Evolutionary conservation across 2,113 vertebrate genomes (phyloP), one percentile per base, ranked within the genome.

Genomic region (Cynopterus brachyotis): DNA sequence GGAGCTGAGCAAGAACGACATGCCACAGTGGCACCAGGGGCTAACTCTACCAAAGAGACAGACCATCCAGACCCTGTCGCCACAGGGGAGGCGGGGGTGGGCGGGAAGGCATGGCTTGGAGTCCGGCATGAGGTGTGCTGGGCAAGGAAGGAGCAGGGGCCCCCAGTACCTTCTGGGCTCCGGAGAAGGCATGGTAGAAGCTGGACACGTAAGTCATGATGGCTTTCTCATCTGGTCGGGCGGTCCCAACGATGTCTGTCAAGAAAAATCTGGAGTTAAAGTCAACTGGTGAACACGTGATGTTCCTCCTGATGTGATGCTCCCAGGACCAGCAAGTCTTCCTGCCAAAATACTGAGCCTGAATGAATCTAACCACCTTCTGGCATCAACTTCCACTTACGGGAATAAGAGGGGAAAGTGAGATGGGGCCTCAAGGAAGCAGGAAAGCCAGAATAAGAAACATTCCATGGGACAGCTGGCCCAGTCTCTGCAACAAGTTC

Each of bases 191-290:
- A 96, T 99, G 99, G 99, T 99, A 99, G 99, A 99, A 99, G 98
- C 99, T 99, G 99, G 99, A 99, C 98, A 99, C 99, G 95, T 99
- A 99, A 98, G 99, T 99, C 99, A 99, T 99, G 99, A 99, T 99
- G 98, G 99, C 99, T 98, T 99, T 99, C 98, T 99, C 99, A 96
- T 99, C 99, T 17, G 99, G 99, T 95, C 99, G 99, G 98, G 99
- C 99, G 12, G 99, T 99, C 99, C 99, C 99, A 96, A 99, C 99
- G 96, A 99, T 99, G 99, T 99, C 99, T 99, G 99, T 96, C 95
- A 98, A 98, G 98, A 98, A 98, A 98, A 98, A 98, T 79, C 96
- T 96, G 87, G 96, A 80, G 97, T 99, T 98, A 99, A 98, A 98
- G 90, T 96, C 95, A 96, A 95, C 73, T 83, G 50, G 96, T n/a